These are phyloP conservation scores for Zapornia atra DNA, from an alignment of 2,113 vertebrate genomes.

Conservation along the genomic window DNA sequence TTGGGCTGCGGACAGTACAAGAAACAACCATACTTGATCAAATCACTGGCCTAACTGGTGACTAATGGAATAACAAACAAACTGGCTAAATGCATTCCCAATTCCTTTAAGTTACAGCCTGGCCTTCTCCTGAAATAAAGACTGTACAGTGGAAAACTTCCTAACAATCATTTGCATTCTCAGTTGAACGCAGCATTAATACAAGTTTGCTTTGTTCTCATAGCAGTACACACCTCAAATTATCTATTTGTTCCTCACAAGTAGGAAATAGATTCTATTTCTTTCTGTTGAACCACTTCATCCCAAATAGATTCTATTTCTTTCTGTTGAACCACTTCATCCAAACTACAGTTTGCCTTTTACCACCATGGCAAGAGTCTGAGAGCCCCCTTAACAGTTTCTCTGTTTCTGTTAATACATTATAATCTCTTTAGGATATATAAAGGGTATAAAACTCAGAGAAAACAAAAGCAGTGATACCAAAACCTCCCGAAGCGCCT, in stretches of 20 bases:
- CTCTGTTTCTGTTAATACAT: not conserved
- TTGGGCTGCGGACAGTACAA: slow-evolving; percentile 61
- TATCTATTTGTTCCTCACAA: not conserved
- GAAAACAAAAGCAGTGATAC: not conserved
- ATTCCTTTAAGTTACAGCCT: slow-evolving; percentile 54
- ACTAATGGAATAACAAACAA: slow-evolving; percentile 52
- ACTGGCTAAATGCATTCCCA: slow-evolving; percentile 46
- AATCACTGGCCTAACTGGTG: slow-evolving; percentile 59
- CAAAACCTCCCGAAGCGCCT: not conserved
- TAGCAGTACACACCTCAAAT: not conserved
- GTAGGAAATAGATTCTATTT: not conserved
- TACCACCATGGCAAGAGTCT: not conserved
- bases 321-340: not conserved
- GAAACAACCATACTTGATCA: slow-evolving; percentile 62
- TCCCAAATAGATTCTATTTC: not conserved
- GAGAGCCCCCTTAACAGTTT: not conserved
- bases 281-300: not conserved
- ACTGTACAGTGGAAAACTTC: not conserved
- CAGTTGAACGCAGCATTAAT: not conserved
- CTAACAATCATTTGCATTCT: not conserved
- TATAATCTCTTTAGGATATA: not conserved
- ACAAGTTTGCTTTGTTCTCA: not conserved
- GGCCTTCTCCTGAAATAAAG: slow-evolving; percentile 52
- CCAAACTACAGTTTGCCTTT: not conserved
- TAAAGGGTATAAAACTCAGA: not conserved